Conservation (phyloP, 2,888 invertebrate species). For the Gymnoscelis rufifasciata region DNA sequence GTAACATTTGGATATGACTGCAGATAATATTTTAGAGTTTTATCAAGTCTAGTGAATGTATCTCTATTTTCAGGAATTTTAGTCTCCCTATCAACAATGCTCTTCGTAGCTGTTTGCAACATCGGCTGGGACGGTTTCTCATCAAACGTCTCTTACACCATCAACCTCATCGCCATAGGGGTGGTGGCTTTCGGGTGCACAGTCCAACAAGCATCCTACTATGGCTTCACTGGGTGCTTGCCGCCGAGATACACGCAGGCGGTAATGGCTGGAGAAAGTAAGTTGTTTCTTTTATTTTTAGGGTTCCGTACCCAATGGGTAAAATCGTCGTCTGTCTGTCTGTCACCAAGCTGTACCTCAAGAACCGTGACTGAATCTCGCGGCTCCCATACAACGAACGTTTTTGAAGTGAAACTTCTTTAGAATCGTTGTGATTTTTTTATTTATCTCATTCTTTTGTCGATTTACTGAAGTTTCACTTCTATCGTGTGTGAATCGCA, state of each 20-base stretch:
- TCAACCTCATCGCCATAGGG: constrained; percentile 90
- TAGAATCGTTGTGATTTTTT: too few species aligned
- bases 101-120: constrained; percentile 91
- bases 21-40: too few species aligned
- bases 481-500: too few species aligned
- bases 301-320: too few species aligned
- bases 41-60: not conserved
- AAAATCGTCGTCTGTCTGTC: too few species aligned
- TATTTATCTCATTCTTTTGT: too few species aligned
- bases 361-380: too few species aligned
- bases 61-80: constrained; percentile 81
- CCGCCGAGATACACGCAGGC: constrained; percentile 95
- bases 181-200: constrained; percentile 93
- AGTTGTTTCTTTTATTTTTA: constrained; percentile 43
- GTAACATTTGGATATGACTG: too few species aligned
- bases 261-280: constrained; percentile 96
- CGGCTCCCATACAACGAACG: too few species aligned
- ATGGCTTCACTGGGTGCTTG: constrained; percentile 95
- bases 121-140: constrained; percentile 92
- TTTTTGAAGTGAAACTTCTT: too few species aligned
- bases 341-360: too few species aligned
- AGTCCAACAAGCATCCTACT: constrained; percentile 96
- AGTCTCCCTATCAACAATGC: constrained; percentile 88
- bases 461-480: too few species aligned
- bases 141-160: constrained; percentile 86